phyloP scores from a whole-genome alignment of 1,140 invertebrate species.

The Aphelenchoides avenae region DNA sequence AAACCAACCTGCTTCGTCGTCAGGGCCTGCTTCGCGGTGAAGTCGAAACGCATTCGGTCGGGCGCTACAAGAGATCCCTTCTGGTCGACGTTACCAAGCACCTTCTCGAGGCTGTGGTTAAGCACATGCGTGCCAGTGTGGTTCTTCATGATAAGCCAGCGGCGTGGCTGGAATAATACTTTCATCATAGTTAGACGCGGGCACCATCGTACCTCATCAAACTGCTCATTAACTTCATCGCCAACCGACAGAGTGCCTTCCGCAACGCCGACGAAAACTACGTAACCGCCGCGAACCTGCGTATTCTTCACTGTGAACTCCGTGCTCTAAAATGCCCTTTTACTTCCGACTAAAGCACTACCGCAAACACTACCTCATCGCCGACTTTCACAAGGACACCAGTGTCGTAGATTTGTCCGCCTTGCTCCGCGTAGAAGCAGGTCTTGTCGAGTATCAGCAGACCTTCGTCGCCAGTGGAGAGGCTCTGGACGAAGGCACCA shows the following conservation, averaged over 20 bases:
- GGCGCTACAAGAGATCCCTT: slow-evolving; percentile 96
- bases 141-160: slow-evolving; percentile 91
- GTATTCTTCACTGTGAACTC: slow-evolving; percentile 90
- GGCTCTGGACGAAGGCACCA: slow-evolving; percentile 80
- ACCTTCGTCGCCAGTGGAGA: slow-evolving; percentile 79
- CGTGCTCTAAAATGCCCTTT: slow-evolving; percentile 69
- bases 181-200: slow-evolving; percentile 24
- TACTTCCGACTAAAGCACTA: too few relatives aligned
- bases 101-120: slow-evolving; percentile 84
- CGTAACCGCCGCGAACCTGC: slow-evolving; percentile 90
- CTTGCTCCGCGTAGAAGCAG: slow-evolving; percentile 83
- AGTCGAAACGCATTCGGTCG: slow-evolving; percentile 92
- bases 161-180: slow-evolving; percentile 64
- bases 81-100: slow-evolving; percentile 87
- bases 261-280: slow-evolving; percentile 76
- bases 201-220: slow-evolving; percentile 68
- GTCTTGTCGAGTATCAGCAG: slow-evolving; percentile 87
- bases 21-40: slow-evolving; percentile 87
- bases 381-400: slow-evolving; percentile 83
- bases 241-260: slow-evolving; percentile 76
- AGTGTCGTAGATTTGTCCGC: slow-evolving; percentile 95
- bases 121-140: slow-evolving; percentile 96
- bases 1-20: slow-evolving; percentile 65
- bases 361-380: slow-evolving; percentile 68
- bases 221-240: slow-evolving; percentile 75